Conservation (phyloP, 1,140 invertebrate genomes). For the Micrasema longulum region DNA sequence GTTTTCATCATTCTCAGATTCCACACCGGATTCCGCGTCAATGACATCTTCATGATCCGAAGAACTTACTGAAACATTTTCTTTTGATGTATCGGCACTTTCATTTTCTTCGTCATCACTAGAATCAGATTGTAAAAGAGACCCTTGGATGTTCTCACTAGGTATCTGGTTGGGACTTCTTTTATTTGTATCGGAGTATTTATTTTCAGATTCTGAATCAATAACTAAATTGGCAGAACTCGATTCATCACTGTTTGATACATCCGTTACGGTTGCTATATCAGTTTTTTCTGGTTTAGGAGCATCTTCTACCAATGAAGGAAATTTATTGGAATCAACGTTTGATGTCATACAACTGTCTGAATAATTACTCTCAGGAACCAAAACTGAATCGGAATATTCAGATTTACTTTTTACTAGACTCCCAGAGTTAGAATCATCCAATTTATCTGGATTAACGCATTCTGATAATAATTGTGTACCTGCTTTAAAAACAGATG, state of each 20-base stretch:
- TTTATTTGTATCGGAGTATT: slow-evolving; percentile 8
- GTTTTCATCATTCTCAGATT: neutral
- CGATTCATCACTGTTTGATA: slow-evolving; percentile 27
- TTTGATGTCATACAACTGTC: neutral
- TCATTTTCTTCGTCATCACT: slow-evolving; percentile 34
- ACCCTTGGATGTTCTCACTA: slow-evolving; percentile 2
- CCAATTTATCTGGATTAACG: too few relatives aligned
- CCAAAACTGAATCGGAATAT: too few relatives aligned
- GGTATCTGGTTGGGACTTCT: neutral
- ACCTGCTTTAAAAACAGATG: too few relatives aligned
- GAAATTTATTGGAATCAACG: neutral
- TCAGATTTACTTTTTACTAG: too few relatives aligned
- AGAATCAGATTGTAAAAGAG: slow-evolving; percentile 28
- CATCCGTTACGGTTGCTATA: neutral
- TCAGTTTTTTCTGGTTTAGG: neutral
- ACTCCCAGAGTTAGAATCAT: too few relatives aligned
- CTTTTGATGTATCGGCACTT: neutral
- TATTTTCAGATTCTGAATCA: slow-evolving; percentile 31
- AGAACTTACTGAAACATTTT: neutral
- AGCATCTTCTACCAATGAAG: neutral
- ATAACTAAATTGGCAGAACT: slow-evolving; percentile 41
- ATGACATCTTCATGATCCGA: neutral
- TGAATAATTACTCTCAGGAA: too few relatives aligned
- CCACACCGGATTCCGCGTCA: neutral
- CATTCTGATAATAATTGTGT: too few relatives aligned